Evolutionary conservation across 1,140 invertebrate genomes (phyloP).

Genomic region (Drosophila trapezifrons): DNA sequence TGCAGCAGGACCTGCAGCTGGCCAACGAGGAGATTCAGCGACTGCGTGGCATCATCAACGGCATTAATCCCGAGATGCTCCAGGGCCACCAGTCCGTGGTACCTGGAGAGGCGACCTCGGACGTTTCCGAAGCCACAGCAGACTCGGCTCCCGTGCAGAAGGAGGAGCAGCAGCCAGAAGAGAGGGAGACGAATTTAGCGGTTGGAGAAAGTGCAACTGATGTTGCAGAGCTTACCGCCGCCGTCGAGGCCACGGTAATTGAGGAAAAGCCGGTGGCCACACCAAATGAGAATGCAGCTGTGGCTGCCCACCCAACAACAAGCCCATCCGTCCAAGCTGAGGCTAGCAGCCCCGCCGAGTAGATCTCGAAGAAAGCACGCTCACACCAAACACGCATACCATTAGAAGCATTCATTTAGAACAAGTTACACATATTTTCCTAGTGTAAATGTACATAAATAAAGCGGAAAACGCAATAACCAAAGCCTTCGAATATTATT

Average conservation of each 20-base stretch:
- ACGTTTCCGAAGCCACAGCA: conserved; percentile 29
- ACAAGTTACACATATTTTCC: conserved; percentile 62
- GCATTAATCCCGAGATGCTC: conserved; percentile 67
- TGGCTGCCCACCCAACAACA: conserved; percentile 8
- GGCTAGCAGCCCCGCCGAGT: conserved; percentile 41
- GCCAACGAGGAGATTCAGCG: conserved; percentile 73
- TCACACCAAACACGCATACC: conserved; percentile 51
- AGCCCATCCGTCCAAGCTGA: conserved; percentile 66
- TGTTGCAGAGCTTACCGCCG: conserved; percentile 26
- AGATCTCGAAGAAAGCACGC: conserved; percentile 24
- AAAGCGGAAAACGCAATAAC: conserved; percentile 23
- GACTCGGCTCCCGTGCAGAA: background rate
- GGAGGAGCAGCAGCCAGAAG: background rate
- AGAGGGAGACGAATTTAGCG: background rate
- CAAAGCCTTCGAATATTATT: background rate
- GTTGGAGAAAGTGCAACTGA: conserved; percentile 6
- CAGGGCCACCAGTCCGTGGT: conserved; percentile 19
- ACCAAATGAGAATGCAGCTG: conserved; percentile 2
- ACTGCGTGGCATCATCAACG: conserved; percentile 69
- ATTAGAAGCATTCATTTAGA: conserved; percentile 57
- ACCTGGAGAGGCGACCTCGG: conserved; percentile 15
- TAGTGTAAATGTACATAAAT: conserved; percentile 56
- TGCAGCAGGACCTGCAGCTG: conserved; percentile 70
- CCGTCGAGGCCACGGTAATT: conserved; percentile 53
- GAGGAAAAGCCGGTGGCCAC: conserved; percentile 34